Percentiles rank a stretch among this genome's conserved stretches.
Conservation (phyloP, 1,140 invertebrate genomes). For the Bombyx mandarina region DNA sequence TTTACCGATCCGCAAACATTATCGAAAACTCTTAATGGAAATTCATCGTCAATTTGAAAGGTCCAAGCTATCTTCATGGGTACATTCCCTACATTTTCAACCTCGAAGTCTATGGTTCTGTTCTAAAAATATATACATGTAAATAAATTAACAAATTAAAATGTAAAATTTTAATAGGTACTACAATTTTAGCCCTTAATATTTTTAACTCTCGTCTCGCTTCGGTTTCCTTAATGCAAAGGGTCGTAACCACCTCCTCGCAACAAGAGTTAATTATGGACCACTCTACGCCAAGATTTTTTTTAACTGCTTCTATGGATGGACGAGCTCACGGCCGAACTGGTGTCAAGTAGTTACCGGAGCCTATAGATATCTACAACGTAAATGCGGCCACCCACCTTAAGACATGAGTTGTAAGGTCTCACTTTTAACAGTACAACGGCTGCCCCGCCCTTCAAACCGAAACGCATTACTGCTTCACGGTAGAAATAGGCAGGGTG, state of each 20-base stretch:
- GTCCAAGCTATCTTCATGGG: slow-evolving; percentile 50
- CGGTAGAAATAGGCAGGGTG: too few relatives aligned
- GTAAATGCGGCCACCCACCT: too few relatives aligned
- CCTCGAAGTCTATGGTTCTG: slow-evolving; percentile 38
- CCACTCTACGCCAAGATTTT: neutral
- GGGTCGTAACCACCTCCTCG: too few relatives aligned
- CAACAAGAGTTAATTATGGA: neutral
- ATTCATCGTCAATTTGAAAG: slow-evolving; percentile 54
- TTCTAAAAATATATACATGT: slow-evolving; percentile 25
- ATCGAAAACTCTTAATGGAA: slow-evolving; percentile 46
- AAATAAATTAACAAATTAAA: neutral
- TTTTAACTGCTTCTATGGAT: too few relatives aligned
- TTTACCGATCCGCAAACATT: slow-evolving; percentile 14
- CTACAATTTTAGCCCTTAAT: neutral
- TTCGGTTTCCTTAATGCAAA: too few relatives aligned
- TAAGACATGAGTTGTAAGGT: too few relatives aligned
- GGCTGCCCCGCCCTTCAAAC: too few relatives aligned
- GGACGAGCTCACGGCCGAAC: too few relatives aligned
- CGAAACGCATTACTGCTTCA: too few relatives aligned
- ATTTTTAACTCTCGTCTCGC: neutral
- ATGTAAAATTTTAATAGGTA: neutral
- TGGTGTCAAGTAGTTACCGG: too few relatives aligned
- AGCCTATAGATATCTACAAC: too few relatives aligned
- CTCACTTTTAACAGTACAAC: too few relatives aligned
- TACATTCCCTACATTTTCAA: slow-evolving; percentile 48